These are phyloP conservation scores for Nerophis lumbriciformis DNA, from an alignment of 2,113 vertebrate genomes.

Conservation along the genomic window DNA sequence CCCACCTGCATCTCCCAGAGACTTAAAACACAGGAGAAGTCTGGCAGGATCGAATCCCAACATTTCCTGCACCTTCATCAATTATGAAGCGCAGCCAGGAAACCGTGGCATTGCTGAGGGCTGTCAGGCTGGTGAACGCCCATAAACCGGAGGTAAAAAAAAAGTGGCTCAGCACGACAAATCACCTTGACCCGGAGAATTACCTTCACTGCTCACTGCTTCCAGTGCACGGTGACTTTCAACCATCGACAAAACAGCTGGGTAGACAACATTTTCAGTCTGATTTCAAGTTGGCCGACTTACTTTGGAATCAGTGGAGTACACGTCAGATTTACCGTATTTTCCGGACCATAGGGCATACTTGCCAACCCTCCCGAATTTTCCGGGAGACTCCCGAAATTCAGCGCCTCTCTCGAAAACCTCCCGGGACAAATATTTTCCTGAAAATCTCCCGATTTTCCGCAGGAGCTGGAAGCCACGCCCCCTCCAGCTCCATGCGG, in stretches of 20 bases:
- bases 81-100: slow-evolving; percentile 60
- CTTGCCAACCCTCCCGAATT: too few species aligned
- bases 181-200: slow-evolving; percentile 53
- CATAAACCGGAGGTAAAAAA: slow-evolving; percentile 24
- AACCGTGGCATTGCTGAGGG: slow-evolving; percentile 42
- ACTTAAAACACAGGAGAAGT: slow-evolving; percentile 25
- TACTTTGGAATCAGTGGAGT: background rate
- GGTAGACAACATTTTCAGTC: too few species aligned
- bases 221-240: slow-evolving; percentile 13
- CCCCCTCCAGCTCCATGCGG: too few species aligned
- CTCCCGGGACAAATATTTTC: too few species aligned
- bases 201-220: slow-evolving; percentile 12
- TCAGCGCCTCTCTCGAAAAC: too few species aligned
- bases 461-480: too few species aligned
- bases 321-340: too few species aligned
- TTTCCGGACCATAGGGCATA: too few species aligned
- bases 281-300: background rate
- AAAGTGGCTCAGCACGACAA: slow-evolving; percentile 52
- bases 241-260: too few species aligned
- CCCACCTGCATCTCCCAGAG: slow-evolving; percentile 14
- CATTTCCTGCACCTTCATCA: slow-evolving; percentile 51
- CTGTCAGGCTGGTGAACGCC: slow-evolving; percentile 42
- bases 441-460: too few species aligned
- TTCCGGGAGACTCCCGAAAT: too few species aligned
- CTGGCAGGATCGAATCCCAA: slow-evolving; percentile 51